These are phyloP conservation scores for Aratinga solstitialis DNA, from an alignment of 2,797 vertebrate genomes.

Conservation along the genomic window DNA sequence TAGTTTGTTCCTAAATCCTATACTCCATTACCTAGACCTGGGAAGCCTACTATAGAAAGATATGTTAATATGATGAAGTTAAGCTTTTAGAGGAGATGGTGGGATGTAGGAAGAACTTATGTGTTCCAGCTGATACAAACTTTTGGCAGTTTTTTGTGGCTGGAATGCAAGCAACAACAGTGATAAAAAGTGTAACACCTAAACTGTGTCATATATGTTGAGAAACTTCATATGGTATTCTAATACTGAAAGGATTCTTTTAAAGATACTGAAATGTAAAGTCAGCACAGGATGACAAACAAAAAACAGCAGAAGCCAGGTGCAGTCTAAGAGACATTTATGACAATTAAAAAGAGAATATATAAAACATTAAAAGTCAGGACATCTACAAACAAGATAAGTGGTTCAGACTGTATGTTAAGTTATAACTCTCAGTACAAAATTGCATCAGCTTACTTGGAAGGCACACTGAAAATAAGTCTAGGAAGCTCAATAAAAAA, in stretches of 20 bases:
- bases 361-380: background rate
- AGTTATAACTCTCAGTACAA: background rate
- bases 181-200: background rate
- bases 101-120: background rate
- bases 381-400: background rate
- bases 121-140: background rate
- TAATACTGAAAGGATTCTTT: background rate
- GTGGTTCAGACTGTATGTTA: background rate
- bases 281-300: background rate
- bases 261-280: background rate
- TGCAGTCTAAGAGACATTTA: background rate
- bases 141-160: background rate
- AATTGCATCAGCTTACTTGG: background rate
- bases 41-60: background rate
- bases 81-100: background rate
- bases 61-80: background rate
- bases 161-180: background rate
- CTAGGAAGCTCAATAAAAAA: background rate
- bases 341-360: slow-evolving; percentile 5
- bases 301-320: background rate
- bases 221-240: background rate
- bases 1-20: background rate
- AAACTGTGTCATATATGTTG: background rate
- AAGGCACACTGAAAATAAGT: background rate
- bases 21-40: background rate